These are phyloP conservation scores for Spheniscus mendiculus DNA, from an alignment of 2,113 vertebrate species.

Conservation along the genomic window DNA sequence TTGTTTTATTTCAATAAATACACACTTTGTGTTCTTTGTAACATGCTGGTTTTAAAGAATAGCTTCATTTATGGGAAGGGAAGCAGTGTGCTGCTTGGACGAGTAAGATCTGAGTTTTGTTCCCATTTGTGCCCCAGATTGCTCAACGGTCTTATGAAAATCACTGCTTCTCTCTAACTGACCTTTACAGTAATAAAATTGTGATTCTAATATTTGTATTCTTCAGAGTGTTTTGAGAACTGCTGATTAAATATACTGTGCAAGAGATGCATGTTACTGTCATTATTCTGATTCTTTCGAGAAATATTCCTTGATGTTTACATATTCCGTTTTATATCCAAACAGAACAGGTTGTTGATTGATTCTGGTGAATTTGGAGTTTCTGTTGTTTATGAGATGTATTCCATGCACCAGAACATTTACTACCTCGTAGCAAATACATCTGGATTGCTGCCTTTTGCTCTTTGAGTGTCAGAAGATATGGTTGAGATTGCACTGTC, in stretches of 20 bases:
- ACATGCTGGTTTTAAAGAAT: neutral
- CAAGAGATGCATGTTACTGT: neutral
- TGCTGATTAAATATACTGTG: neutral
- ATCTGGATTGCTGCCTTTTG: neutral
- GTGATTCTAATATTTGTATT: neutral
- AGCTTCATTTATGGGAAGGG: neutral
- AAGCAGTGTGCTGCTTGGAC: neutral
- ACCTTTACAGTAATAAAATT: neutral
- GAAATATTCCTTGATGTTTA: neutral
- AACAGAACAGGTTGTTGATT: neutral
- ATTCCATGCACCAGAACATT: neutral
- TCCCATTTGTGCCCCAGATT: neutral
- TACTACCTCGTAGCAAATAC: neutral
- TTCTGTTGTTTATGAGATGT: neutral
- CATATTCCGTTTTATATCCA: neutral
- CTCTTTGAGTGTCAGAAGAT: neutral
- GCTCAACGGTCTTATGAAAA: neutral
- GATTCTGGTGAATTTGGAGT: neutral
- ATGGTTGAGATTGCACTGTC: neutral
- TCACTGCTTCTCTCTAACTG: neutral
- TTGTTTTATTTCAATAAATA: neutral
- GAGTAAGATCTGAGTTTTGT: neutral
- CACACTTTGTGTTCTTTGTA: neutral
- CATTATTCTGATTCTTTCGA: neutral
- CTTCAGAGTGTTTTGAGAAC: neutral